These are phyloP conservation scores for Solenodon paradoxus DNA, from an alignment of 2,113 vertebrate species.

Conservation along the genomic window DNA sequence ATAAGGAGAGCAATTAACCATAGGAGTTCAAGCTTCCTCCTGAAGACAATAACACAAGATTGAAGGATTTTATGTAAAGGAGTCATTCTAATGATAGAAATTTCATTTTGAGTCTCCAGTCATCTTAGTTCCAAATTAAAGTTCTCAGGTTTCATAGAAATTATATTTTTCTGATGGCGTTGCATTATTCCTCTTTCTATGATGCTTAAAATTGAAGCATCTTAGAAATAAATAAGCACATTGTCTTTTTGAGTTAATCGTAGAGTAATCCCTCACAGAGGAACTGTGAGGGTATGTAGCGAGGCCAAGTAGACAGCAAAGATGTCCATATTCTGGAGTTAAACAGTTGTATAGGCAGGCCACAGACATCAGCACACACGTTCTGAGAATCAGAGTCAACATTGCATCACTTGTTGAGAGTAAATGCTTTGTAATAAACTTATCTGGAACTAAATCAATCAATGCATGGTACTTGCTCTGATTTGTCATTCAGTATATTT, in stretches of 20 bases:
- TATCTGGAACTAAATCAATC: neutral
- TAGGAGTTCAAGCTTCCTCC: neutral
- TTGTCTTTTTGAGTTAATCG: neutral
- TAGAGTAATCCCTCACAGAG: neutral
- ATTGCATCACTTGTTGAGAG: neutral
- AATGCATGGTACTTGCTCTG: neutral
- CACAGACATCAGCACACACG: neutral
- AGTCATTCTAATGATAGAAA: neutral
- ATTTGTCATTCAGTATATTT: neutral
- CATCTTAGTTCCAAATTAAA: neutral
- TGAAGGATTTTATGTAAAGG: neutral
- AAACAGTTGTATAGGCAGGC: neutral
- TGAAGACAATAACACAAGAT: neutral
- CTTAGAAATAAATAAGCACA: neutral
- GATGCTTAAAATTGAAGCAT: too few relatives aligned
- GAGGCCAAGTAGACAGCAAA: neutral
- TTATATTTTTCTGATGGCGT: too few relatives aligned
- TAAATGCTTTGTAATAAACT: neutral
- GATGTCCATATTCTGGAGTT: neutral
- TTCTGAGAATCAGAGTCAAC: accelerated
- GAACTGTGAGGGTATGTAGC: neutral
- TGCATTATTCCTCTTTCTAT: too few relatives aligned
- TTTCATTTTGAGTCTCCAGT: neutral
- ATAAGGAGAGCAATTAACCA: neutral
- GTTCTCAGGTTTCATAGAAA: too few relatives aligned